These are phyloP conservation scores for Vannuccia rotundouncinata DNA, from an alignment of 2,888 invertebrate species.

Conservation along the genomic window DNA sequence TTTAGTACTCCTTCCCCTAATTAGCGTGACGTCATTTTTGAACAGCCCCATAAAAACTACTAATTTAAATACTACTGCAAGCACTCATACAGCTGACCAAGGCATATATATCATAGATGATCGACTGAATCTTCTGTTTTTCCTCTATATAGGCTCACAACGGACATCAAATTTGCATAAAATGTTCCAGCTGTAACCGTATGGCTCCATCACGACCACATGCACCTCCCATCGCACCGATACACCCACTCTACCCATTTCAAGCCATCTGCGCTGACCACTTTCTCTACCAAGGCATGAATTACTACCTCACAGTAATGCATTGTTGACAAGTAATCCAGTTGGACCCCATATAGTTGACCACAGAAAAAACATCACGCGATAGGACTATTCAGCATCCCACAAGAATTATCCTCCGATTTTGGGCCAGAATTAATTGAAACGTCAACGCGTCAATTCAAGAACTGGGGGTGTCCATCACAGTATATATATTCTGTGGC, in stretches of 20 bases:
- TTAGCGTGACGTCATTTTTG: too few relatives aligned
- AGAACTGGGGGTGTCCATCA: neutral
- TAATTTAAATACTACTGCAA: too few relatives aligned
- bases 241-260: neutral
- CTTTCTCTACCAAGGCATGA: neutral
- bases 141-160: too few relatives aligned
- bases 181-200: conserved; percentile 1
- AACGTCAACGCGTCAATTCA: neutral
- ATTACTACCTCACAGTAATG: too few relatives aligned
- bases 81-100: too few relatives aligned
- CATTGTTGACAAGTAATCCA: neutral
- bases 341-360: neutral
- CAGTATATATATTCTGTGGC: neutral
- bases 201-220: conserved; percentile 13
- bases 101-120: too few relatives aligned
- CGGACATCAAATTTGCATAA: too few relatives aligned
- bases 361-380: neutral
- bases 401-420: neutral
- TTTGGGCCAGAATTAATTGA: neutral
- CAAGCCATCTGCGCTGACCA: neutral
- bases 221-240: neutral
- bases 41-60: too few relatives aligned
- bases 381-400: neutral
- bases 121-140: too few relatives aligned
- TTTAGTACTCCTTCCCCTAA: too few relatives aligned